A percentile compares a stretch with the other conserved stretches of the same genome.
phyloP scores from a whole-genome alignment of 2,888 invertebrate genomes.

The Xestia c-nigrum region DNA sequence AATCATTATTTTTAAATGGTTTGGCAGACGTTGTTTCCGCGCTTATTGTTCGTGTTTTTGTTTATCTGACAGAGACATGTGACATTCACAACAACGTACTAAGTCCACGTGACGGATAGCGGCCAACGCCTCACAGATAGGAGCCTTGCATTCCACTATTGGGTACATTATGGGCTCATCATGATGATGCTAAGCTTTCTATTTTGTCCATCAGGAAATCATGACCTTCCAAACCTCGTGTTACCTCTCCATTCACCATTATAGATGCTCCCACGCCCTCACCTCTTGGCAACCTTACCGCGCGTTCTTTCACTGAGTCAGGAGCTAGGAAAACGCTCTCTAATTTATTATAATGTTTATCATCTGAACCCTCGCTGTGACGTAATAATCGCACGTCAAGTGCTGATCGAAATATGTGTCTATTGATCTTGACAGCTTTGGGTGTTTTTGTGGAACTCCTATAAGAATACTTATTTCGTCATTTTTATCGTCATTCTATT shows the following conservation, averaged over 20 bases:
- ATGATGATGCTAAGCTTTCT: neutral
- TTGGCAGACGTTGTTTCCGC: neutral
- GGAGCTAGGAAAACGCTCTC: slow-evolving; percentile 53
- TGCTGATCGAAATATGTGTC: slow-evolving; percentile 65
- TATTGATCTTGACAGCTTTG: slow-evolving; percentile 60
- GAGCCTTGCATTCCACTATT: neutral
- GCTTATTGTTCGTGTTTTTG: neutral
- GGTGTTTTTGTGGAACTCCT: slow-evolving; percentile 5
- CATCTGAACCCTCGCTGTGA: slow-evolving; percentile 49
- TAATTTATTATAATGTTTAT: slow-evolving; percentile 72
- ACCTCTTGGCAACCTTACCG: slow-evolving; percentile 71
- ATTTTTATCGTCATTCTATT: neutral
- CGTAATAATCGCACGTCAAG: slow-evolving; percentile 30
- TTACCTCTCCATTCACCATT: slow-evolving; percentile 57
- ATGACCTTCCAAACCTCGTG: slow-evolving; percentile 48
- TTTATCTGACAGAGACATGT: neutral
- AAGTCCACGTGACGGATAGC: too few relatives aligned
- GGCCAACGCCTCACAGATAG: neutral
- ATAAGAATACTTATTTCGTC: neutral
- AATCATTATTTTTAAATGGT: neutral
- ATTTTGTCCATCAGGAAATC: slow-evolving; percentile 28
- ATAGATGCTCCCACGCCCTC: slow-evolving; percentile 68
- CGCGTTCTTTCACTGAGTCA: slow-evolving; percentile 69
- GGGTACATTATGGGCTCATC: neutral
- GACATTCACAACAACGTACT: neutral